Base-by-base conservation (phyloP, 2,888 invertebrate genomes). In the Esperia sulphurella region DNA sequence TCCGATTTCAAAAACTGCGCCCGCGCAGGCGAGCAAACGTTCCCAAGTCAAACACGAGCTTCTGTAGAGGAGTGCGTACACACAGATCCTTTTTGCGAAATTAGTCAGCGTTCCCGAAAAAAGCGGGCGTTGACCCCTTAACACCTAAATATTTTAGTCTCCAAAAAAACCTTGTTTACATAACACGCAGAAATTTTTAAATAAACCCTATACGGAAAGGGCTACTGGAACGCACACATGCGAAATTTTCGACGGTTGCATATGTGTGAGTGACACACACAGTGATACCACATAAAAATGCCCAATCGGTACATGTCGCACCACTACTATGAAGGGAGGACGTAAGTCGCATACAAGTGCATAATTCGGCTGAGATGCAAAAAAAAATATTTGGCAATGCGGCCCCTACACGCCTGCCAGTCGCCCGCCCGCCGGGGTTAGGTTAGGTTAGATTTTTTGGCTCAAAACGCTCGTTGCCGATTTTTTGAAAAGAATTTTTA, bases 361-460 rank as follows among this genome's bases (percentile, higher is more conserved):
- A 89, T 88, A 89, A 86, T 89, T 89, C 89, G 89, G 89, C 83
- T 85, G 89, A 89, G 89, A 89, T 89, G 88, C 89, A 89, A 89
- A 89, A 89, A 81, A 89, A 89, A 89, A 88, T 88, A 88, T 89
- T 89, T 89, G 89, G 89, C 89, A 89, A 89, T 87, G 84, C 87
- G 88, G 89, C 86, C 88, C 89, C 89, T 88, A 85, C 86, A 79
- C 87, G 86, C 74, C 85, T 79, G 88, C 80, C 89, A 89, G 89
- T 89, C 87, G 89, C 82, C 86, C 87, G 89, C 84, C 79, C 87
- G 88, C 79, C 85, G 75, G 88, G 87, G 85, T 89, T 89, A 89
- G 89, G 88, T 88, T 89, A 88, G 89, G 89, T 89, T 89, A 89
- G 89, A 89, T 88, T 87, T 87, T 88, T 89, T 86, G 88, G 85